Evolutionary conservation across 2,888 invertebrate genomes (phyloP), one percentile per base, ranked within the genome.

Genomic region (Autographa gamma): DNA sequence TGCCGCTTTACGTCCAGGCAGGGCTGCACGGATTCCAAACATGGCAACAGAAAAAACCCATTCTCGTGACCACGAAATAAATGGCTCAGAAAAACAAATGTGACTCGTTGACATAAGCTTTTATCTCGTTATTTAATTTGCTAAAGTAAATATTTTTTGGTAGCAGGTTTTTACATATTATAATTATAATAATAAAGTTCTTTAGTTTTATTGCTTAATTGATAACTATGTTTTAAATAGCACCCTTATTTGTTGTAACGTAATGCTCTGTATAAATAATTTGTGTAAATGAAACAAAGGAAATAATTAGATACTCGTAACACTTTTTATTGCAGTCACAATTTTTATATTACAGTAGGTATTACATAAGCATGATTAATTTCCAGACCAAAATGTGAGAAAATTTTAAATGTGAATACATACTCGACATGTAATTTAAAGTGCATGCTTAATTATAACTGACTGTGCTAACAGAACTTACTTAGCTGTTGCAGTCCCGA

Each of bases 1-100:
- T 84, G 86, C 89, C 77, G 80, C 79, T 82, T 77, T 83, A 74
- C 78, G 73, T 76, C 69, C 52, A 66, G 60, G 52, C 65, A 85
- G 85, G 86, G 85, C 77, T 87, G 83, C 73, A 81, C 71, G 65
- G 32, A 34, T 43, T 38, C 16, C 25, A 11, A 14, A 11, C 9
- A 18, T 56, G 11, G 11, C 54, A 11, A 4, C 25, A 3, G 54
- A 25, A 14, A 25, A 56, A 56, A 56, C 2, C 19, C 19, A 19
- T 56, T 4, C 54, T 56, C 19, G 19, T 48, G 48, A 48, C 48
- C 48, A 0, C 43, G 14, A 43, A 43, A 43, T 43, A 43, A 43
- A 43, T 43, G 16, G 16, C 14, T 14, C 14, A 48, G 48, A n/a
- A 48, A 48, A 48, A 48, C n/a, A 48, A 48, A 48, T n/a, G 48